Percentiles rank a stretch among this genome's conserved stretches.
These are phyloP conservation scores for Operophtera brumata DNA, from an alignment of 2,888 invertebrate species.

Conservation along the genomic window DNA sequence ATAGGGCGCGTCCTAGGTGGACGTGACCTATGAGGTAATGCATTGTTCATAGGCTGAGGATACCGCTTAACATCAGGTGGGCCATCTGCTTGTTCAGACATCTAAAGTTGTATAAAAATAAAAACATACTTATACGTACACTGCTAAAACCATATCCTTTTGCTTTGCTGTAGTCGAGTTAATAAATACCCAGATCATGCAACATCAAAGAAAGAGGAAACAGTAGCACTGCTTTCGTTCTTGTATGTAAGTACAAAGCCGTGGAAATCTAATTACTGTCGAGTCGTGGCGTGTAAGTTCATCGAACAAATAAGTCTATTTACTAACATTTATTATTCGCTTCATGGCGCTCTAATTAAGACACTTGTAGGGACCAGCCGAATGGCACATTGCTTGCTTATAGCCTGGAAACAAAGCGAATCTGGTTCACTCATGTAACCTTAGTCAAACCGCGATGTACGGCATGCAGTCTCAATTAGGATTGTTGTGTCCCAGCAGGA, in stretches of 20 bases:
- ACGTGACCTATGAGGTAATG: too few relatives aligned
- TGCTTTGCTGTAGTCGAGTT: neutral
- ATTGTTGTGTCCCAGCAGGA: neutral
- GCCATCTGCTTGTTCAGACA: too few relatives aligned
- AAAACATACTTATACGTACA: too few relatives aligned
- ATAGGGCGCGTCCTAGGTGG: too few relatives aligned
- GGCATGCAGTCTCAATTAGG: too few relatives aligned
- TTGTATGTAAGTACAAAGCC: conserved; percentile 23
- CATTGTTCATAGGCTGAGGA: too few relatives aligned
- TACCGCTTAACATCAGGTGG: too few relatives aligned
- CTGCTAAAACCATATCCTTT: too few relatives aligned
- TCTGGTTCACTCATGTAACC: neutral
- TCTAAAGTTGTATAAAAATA: too few relatives aligned
- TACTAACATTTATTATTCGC: conserved; percentile 73
- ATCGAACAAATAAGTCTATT: conserved; percentile 68
- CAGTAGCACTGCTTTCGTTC: neutral
- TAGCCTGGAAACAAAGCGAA: neutral
- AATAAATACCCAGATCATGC: neutral
- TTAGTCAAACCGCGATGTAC: too few relatives aligned
- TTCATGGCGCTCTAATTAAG: conserved; percentile 68
- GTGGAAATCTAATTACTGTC: conserved; percentile 50
- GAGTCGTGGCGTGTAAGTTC: conserved; percentile 42
- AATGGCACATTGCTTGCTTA: conserved; percentile 28
- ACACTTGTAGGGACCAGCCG: conserved; percentile 44
- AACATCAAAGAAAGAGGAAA: conserved; percentile 1